Base-by-base conservation (phyloP, 2,888 invertebrate genomes). In the Tetragnatha montana region DNA sequence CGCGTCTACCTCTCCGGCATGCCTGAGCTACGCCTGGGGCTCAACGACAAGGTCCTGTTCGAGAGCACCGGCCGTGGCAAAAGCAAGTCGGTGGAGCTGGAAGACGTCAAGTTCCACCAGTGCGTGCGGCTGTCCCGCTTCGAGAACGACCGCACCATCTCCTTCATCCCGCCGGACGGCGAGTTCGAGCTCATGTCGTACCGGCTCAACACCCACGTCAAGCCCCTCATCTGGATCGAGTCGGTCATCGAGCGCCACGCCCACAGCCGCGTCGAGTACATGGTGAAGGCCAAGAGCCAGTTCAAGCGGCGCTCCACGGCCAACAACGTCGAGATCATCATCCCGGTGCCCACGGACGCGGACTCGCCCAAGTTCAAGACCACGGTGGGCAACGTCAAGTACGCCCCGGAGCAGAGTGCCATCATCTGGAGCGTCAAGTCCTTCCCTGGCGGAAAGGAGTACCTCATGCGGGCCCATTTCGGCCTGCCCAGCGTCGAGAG, bases 141-240 rank as follows among this genome's bases (percentile, higher is more conserved):
- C 94, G 99, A 99, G 93, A 99, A 99, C 93, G 99, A 99, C 93
- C 95, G 99, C 87, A 99, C 99, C 0, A 99, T 99, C 92, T 98
- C 98, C 0, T 99, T 99, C 93, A 98, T 99, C 93, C 99, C 99
- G 87, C 99, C 99, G 0, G 99, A 99, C 94, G 99, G 99, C 21
- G 99, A 99, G 93, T 99, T 99, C 94, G 99, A 99, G 93, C 94
- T 99, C 89, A 99, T 99, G 99, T 98, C 98, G 0, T 99, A 99
- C 93, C 95, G 99, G 85, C 94, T 99, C 68, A 99, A 98, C 93
- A 99, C 99, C 19, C 98, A 98, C 94, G 98, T 97, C 92, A 99
- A 99, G 93, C 99, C 99, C 0, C 94, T 99, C 91, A 98, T 99
- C 93, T 99, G 99, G 99, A 99, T 99, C 91, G 99, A 99, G 94